Percentiles rank a stretch among this genome's conserved stretches.
phyloP scores from a whole-genome alignment of 2,113 vertebrate genomes.

The Cebus imitator region DNA sequence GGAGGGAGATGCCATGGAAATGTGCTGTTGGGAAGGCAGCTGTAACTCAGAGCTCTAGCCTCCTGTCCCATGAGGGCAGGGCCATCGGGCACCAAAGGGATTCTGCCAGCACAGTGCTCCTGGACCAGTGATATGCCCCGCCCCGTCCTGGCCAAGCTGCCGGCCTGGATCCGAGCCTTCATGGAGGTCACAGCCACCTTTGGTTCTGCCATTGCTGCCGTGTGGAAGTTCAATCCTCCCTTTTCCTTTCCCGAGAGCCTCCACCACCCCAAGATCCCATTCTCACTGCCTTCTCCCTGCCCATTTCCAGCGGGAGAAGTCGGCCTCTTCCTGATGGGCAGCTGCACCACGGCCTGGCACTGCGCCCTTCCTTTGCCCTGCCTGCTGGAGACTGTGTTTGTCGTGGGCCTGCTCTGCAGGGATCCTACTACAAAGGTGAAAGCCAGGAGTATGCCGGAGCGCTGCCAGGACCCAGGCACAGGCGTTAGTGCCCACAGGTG shows the following conservation, averaged over 20 bases:
- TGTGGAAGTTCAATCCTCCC: conserved; percentile 88
- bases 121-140: conserved; percentile 90
- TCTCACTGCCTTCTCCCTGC: conserved; percentile 34
- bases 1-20: neutral
- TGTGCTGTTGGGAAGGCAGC: too few species aligned
- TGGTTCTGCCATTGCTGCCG: conserved; percentile 88
- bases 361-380: too few species aligned
- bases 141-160: conserved; percentile 88
- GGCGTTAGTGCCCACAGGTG: too few species aligned
- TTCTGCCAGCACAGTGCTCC: conserved; percentile 92
- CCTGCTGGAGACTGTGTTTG: too few species aligned
- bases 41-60: neutral
- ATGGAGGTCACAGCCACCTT: conserved; percentile 86
- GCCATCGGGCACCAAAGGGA: conserved; percentile 94
- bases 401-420: neutral
- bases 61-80: too few species aligned
- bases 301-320: conserved; percentile 81
- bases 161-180: conserved; percentile 90
- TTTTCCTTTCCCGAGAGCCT: too few species aligned
- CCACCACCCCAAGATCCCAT: too few species aligned
- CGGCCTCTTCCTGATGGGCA: neutral
- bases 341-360: too few species aligned
- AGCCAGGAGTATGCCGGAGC: too few species aligned
- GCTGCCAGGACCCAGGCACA: neutral
- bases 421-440: neutral